Percentiles rank a stretch among this genome's conserved stretches.
Conservation (phyloP, 2,113 vertebrate species). For the Lophius piscatorius region DNA sequence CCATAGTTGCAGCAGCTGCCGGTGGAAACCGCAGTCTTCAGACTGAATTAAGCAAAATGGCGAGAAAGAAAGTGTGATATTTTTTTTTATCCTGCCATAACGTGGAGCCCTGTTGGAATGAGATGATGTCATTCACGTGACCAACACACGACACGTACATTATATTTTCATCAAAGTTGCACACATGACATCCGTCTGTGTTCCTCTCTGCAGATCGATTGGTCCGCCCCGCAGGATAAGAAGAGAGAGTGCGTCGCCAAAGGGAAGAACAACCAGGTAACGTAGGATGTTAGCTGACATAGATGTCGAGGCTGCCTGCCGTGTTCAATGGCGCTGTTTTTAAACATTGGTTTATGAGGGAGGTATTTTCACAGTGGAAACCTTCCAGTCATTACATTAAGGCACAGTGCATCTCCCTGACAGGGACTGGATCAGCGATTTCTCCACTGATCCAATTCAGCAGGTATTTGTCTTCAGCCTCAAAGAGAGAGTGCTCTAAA, state of each 20-base stretch:
- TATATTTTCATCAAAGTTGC: neutral
- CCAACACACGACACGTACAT: too few relatives aligned
- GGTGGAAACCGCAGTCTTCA: constrained; percentile 9
- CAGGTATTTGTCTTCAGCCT: constrained; percentile 5
- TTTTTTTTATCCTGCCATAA: neutral
- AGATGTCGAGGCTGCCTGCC: neutral
- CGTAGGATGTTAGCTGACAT: neutral
- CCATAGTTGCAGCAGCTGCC: constrained; percentile 29
- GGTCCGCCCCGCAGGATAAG: constrained; percentile 80
- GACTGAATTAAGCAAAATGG: neutral
- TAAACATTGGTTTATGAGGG: constrained; percentile 19
- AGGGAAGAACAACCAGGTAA: constrained; percentile 85
- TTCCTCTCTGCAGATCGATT: constrained; percentile 76
- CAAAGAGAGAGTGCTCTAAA: constrained; percentile 6
- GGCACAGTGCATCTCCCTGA: constrained; percentile 25
- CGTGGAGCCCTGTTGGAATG: neutral
- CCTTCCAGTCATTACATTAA: constrained; percentile 67
- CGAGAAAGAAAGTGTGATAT: constrained; percentile 1
- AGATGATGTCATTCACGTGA: neutral
- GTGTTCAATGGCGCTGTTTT: constrained; percentile 16
- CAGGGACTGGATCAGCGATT: constrained; percentile 45
- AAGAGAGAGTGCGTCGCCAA: constrained; percentile 80
- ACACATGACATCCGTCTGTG: constrained; percentile 15
- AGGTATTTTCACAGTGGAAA: constrained; percentile 53
- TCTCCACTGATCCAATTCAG: constrained; percentile 20